These are phyloP conservation scores for Tenthredo mesomela DNA, from an alignment of 2,888 invertebrate species.

Conservation along the genomic window DNA sequence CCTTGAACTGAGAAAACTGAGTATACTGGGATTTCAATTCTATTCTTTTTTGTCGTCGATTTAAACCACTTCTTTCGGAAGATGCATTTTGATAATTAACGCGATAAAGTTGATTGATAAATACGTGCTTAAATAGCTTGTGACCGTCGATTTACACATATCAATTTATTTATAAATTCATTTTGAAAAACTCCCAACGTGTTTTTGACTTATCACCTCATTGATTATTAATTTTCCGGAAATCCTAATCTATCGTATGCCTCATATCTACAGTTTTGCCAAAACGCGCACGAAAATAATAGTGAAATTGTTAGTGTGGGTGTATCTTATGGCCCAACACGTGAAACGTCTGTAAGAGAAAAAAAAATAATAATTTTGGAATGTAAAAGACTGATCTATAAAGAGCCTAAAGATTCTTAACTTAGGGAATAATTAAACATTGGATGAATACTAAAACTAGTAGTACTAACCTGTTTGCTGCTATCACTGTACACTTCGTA, in stretches of 20 bases:
- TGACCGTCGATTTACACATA: no score
- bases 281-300: slow-evolving; percentile 3
- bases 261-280: background rate
- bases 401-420: slow-evolving; percentile 31
- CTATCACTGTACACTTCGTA: slow-evolving; percentile 45
- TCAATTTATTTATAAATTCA: background rate
- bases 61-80: background rate
- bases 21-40: background rate
- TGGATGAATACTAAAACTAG: slow-evolving; percentile 11
- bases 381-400: slow-evolving; percentile 38
- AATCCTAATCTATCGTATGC: background rate
- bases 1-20: background rate
- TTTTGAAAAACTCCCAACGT: background rate
- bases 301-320: slow-evolving; percentile 8
- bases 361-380: background rate
- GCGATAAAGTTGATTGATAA: background rate
- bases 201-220: background rate
- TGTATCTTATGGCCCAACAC: background rate
- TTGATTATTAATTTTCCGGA: background rate
- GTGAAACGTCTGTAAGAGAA: background rate
- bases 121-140: no score
- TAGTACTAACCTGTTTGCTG: slow-evolving; percentile 39
- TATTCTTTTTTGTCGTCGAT: background rate
- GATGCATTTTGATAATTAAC: background rate
- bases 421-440: background rate